Evolutionary conservation across 2,113 vertebrate genomes (phyloP), one percentile per base, ranked within the genome.

Genomic region (Crotophaga sulcirostris): DNA sequence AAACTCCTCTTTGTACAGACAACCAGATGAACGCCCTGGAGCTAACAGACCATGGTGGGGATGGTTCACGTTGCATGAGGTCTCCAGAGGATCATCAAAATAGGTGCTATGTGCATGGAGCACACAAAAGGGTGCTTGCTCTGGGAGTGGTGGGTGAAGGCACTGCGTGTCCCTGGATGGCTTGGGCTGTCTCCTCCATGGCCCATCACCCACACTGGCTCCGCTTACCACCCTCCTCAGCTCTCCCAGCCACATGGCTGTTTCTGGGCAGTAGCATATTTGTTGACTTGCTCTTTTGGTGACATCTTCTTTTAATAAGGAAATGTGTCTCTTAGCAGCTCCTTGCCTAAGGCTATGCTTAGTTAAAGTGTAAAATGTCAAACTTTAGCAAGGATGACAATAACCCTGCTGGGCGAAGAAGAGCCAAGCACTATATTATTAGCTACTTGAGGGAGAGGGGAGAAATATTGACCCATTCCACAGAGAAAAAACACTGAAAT

Each of bases 361-460:
- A 96, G 97, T 97, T 97, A 97, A 97, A 98, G 97, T 98, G 98
- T 98, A 98, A 98, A 98, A 98, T 98, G 98, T 98, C 98, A 98
- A 84, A 97, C 96, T 97, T 97, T 91, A 97, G 97, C 97, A 97
- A 96, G 95, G 96, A 97, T 98, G 98, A 98, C 97, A 98, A 97
- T 93, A 96, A 92, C 96, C 97, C 97, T 97, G 94, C 96, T 96
- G 96, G 98, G 96, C 62, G 23, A 93, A 96, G 97, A 88, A 94
- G 96, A 95, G 84, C 88, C 96, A 96, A 93, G 77, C 74, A 33
- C 95, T 95, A 74, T 87, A 96, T 98, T 94, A 98, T 98, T 97
- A 97, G 97, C 96, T 96, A 95, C 90, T 91, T 58, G 6, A 89
- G 87, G 88, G 67, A 87, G 60, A 96, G 83, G 75, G 77, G 79